Base-by-base conservation (phyloP, 2,888 invertebrate species). In the Drosophila pseudotakahashii region DNA sequence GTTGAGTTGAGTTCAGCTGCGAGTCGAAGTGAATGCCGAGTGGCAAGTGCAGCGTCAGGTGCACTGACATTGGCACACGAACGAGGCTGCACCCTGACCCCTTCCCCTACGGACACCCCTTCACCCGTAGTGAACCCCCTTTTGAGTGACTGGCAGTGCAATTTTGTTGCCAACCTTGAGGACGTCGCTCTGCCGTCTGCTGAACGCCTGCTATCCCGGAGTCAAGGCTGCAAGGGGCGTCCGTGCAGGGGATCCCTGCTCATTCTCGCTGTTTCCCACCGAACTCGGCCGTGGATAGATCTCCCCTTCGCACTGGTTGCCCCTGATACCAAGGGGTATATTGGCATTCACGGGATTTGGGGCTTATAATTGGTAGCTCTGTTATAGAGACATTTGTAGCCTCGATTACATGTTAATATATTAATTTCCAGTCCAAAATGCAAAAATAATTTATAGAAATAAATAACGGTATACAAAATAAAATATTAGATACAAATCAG, bases 51-150 rank as follows among this genome's bases (percentile, higher is more conserved):
- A 51, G 54, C 76, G 62, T 60, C 85, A 84, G 85, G 77, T 87
- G 73, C 85, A 84, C 79, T 84, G 81, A 84, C 84, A 82, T 79
- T 87, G 85, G 75, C 77, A 64, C 73, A 87, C 70, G 45, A 37
- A 55, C 60, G 45, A 44, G 58, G 16, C 57, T 39, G 61, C 34
- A 60, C 36, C 61, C 41, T 41, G 47, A 7, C 52, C 44, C 47
- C 10, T 3, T 2, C 4, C 13, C n/a, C n/a, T n/a, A n/a, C n/a
- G n/a, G n/a, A n/a, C n/a, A n/a, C n/a, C n/a, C n/a, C n/a, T n/a
- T n/a, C n/a, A n/a, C n/a, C n/a, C n/a, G n/a, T n/a, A n/a, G 19
- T 11, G 41, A 44, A 51, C 37, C 51, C 52, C 52, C 48, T 23
- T 58, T 53, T 47, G 58, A 58, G 61, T 74, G 68, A 53, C 74